Percentiles rank a stretch among this genome's conserved stretches.
Conservation (phyloP, 2,888 invertebrate species). For the Drosophila neutralis region DNA sequence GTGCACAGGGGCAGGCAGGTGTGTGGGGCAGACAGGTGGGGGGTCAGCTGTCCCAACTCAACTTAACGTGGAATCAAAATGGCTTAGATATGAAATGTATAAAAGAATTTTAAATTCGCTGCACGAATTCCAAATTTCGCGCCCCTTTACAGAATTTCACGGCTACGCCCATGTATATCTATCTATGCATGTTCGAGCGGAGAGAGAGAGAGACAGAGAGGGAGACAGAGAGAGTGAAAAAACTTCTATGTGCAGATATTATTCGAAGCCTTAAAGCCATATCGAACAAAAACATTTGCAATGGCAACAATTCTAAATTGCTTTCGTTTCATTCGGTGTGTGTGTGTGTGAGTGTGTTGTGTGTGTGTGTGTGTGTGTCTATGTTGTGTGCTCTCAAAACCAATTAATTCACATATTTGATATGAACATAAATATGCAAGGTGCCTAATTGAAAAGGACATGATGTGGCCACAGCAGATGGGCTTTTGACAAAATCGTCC, state of each 20-base stretch:
- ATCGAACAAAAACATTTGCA: constrained; percentile 39
- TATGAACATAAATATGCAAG: constrained; percentile 53
- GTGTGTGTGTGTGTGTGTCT: not conserved
- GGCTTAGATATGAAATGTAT: not conserved
- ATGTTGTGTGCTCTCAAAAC: constrained; percentile 59
- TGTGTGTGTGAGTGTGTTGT: not conserved
- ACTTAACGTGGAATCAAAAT: not conserved
- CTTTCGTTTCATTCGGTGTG: constrained; percentile 27
- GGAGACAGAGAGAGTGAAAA: not conserved
- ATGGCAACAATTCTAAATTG: constrained; percentile 60
- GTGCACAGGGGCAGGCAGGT: not conserved
- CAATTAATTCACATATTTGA: constrained; percentile 71
- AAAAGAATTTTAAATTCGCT: not conserved
- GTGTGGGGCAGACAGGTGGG: not conserved
- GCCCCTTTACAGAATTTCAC: not conserved
- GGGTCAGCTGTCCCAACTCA: not conserved
- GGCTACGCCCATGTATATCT: not conserved
- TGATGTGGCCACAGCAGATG: constrained; percentile 25
- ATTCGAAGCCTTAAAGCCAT: constrained; percentile 45
- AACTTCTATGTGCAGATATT: not conserved
- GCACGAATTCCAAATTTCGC: not conserved
- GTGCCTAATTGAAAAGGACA: constrained; percentile 66
- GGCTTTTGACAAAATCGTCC: constrained; percentile 50
- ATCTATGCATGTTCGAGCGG: not conserved
- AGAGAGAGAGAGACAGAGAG: not conserved